Conservation (phyloP, 1,140 invertebrate species). For the Papilio polyxenes region DNA sequence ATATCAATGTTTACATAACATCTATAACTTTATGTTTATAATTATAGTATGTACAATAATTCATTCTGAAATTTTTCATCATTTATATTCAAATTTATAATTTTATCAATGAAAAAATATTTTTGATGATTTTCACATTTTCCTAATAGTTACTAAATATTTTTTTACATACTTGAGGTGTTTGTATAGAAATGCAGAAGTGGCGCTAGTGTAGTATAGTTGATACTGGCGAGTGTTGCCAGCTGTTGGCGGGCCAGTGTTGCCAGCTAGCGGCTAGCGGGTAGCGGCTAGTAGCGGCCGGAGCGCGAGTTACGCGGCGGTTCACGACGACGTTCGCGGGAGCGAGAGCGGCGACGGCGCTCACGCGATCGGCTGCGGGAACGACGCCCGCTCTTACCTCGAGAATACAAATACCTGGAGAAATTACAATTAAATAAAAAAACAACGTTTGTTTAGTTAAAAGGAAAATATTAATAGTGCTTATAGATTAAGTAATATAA, state of each 20-base stretch:
- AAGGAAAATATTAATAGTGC: too few relatives aligned
- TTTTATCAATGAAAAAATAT: background rate
- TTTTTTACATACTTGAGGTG: background rate
- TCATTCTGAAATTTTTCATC: background rate
- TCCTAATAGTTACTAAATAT: background rate
- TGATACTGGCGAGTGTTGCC: background rate
- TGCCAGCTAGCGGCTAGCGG: too few relatives aligned
- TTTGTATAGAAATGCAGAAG: constrained; percentile 6
- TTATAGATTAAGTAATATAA: too few relatives aligned
- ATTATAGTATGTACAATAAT: too few relatives aligned
- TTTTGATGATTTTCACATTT: background rate
- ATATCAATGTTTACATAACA: too few relatives aligned
- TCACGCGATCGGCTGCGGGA: constrained; percentile 66
- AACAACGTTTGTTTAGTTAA: background rate
- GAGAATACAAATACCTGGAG: constrained; percentile 83
- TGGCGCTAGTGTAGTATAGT: constrained; percentile 11
- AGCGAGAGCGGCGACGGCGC: constrained; percentile 79
- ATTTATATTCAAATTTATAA: background rate
- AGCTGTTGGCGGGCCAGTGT: background rate
- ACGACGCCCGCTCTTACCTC: constrained; percentile 71
- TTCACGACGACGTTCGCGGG: constrained; percentile 77
- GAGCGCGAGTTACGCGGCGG: constrained; percentile 76
- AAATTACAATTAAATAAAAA: constrained; percentile 32
- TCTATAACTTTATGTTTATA: too few relatives aligned
- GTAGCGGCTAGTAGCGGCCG: constrained; percentile 63